Evolutionary conservation across 1,140 invertebrate genomes (phyloP), one percentile per base, ranked within the genome.

Genomic region (Phymorhynchus buccinoides): DNA sequence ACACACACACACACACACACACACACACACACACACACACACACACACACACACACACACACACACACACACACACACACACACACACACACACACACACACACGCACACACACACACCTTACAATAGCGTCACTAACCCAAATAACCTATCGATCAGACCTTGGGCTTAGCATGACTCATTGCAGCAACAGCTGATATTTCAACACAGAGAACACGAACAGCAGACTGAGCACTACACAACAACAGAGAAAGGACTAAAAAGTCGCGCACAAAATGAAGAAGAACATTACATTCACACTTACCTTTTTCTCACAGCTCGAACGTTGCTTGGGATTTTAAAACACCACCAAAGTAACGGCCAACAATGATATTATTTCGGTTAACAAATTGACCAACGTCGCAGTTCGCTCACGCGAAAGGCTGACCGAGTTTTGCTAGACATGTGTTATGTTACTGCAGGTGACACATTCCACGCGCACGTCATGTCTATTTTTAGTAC

Each of bases 61-160:
- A 56, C 52, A 56, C 52, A 56, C 66, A 71, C 66, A 71, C 66
- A 71, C 66, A 71, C 66, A 71, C 66, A 71, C 66, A 71, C 66
- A 68, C 66, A 71, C 66, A 71, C 66, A 71, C 66, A 71, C 66
- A 71, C 66, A 71, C 66, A 71, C 66, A 71, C 66, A 71, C 66
- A 71, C 66, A 71, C 66, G n/a, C 66, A 71, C 66, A 71, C 66
- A 71, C 66, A 71, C 66, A 71, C 66, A 2, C 66, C 27, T 18
- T 35, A 9, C 52, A 56, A 12, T 14, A 56, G 12, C 27, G 12
- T 56, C 52, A 56, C 12, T 56, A 56, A 14, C 12, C 27, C n/a
- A n/a, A n/a, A n/a, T n/a, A n/a, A 56, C 27, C 12, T 56, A 14
- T 56, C 27, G 52, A 56, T 14, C 12, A 27, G 52, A 14, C 52